phyloP scores from a whole-genome alignment of 2,113 vertebrate genomes.

The Rattus norvegicus region DNA sequence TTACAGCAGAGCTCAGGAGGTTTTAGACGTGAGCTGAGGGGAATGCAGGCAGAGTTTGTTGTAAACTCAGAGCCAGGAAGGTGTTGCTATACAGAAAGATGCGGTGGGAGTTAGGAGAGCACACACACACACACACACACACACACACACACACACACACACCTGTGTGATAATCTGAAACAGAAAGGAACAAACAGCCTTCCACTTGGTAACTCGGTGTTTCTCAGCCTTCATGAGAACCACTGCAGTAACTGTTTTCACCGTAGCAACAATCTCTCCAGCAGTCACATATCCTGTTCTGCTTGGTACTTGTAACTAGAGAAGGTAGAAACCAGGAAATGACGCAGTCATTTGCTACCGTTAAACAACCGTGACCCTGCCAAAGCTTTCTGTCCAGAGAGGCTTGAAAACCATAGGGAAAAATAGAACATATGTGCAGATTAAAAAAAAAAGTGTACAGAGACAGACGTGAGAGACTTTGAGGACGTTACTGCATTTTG shows the following conservation, averaged over 20 bases:
- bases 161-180: background rate
- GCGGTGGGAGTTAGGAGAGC: background rate
- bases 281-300: constrained; percentile 34
- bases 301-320: background rate
- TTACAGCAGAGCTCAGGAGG: background rate
- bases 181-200: background rate
- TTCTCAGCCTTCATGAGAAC: background rate
- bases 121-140: no score
- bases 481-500: background rate
- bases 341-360: background rate
- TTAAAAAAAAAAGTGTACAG: background rate
- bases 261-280: constrained; percentile 40
- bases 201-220: background rate
- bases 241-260: constrained; percentile 9
- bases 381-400: constrained; percentile 1
- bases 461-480: background rate
- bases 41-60: background rate
- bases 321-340: constrained; percentile 68
- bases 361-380: background rate
- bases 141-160: no score
- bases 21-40: background rate
- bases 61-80: background rate
- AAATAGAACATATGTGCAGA: background rate
- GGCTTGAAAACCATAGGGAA: background rate
- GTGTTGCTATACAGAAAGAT: background rate